Conservation (phyloP, 1,140 invertebrate species). For the Drosophila athabasca region DNA sequence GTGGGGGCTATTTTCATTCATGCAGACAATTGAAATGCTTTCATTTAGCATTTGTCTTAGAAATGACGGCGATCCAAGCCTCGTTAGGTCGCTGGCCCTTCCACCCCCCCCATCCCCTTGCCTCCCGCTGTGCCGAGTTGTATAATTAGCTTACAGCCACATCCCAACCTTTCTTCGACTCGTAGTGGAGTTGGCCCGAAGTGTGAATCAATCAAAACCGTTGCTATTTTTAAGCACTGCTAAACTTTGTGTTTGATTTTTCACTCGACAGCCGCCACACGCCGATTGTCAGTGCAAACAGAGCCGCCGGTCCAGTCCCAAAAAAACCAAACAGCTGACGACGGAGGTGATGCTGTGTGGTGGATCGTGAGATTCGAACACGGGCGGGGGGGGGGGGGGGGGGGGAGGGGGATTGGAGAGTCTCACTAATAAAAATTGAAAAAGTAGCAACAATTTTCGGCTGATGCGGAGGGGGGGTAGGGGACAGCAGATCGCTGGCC, state of each 20-base stretch:
- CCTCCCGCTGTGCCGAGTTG: slow-evolving; percentile 25
- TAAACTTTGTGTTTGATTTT: slow-evolving; percentile 47
- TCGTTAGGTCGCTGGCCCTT: slow-evolving; percentile 67
- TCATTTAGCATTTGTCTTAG: slow-evolving; percentile 53
- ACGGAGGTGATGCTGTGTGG: not conserved
- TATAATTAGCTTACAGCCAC: slow-evolving; percentile 60
- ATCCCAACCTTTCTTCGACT: not conserved
- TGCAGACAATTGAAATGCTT: slow-evolving; percentile 67
- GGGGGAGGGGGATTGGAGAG: no score
- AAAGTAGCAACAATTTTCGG: slow-evolving; percentile 27
- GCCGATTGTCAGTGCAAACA: slow-evolving; percentile 52
- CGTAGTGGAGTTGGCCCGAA: not conserved
- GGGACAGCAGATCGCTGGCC: not conserved
- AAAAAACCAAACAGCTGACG: slow-evolving; percentile 47
- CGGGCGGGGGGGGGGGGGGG: no score
- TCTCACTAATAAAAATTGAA: slow-evolving; percentile 59
- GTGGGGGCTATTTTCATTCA: slow-evolving; percentile 22
- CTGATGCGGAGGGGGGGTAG: not conserved
- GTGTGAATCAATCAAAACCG: slow-evolving; percentile 63
- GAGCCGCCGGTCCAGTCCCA: slow-evolving; percentile 12
- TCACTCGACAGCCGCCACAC: slow-evolving; percentile 72
- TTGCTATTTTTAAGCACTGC: slow-evolving; percentile 67
- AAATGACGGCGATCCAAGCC: slow-evolving; percentile 15
- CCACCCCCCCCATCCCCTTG: not conserved
- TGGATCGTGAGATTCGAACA: no score